Conservation (phyloP, 2,797 vertebrate genomes). For the Sarcophilus harrisii region DNA sequence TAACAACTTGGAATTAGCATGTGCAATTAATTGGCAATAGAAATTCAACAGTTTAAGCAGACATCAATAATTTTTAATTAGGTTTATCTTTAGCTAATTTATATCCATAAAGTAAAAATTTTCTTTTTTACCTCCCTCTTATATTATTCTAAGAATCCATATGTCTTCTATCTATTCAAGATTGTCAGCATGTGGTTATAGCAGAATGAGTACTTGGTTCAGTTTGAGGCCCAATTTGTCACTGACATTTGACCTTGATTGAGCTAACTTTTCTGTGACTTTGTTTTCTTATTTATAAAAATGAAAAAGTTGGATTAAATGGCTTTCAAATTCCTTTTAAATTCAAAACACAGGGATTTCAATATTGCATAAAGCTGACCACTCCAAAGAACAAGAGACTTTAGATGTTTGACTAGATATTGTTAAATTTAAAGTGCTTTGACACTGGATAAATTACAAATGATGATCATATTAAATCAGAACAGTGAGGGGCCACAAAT, state of each 20-base stretch:
- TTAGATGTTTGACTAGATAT: not conserved
- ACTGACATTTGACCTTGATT: not conserved
- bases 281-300: not conserved
- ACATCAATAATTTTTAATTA: not conserved
- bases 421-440: not conserved
- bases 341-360: not conserved
- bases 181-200: not conserved
- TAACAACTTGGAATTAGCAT: slow-evolving; percentile 15
- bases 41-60: not conserved
- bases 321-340: not conserved
- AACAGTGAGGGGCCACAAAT: not conserved
- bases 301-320: not conserved
- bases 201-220: not conserved
- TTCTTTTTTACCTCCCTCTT: not conserved
- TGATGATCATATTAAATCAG: not conserved
- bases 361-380: not conserved
- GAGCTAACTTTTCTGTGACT: not conserved
- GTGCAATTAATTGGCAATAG: slow-evolving; percentile 19
- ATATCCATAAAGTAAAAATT: not conserved
- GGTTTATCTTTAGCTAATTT: not conserved
- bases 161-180: not conserved
- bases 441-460: not conserved
- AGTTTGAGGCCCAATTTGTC: not conserved
- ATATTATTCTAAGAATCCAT: not conserved
- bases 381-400: not conserved